Percentiles rank a stretch among this genome's conserved stretches.
phyloP scores from a whole-genome alignment of 2,888 invertebrate species.

The Brassicogethes aeneus region DNA sequence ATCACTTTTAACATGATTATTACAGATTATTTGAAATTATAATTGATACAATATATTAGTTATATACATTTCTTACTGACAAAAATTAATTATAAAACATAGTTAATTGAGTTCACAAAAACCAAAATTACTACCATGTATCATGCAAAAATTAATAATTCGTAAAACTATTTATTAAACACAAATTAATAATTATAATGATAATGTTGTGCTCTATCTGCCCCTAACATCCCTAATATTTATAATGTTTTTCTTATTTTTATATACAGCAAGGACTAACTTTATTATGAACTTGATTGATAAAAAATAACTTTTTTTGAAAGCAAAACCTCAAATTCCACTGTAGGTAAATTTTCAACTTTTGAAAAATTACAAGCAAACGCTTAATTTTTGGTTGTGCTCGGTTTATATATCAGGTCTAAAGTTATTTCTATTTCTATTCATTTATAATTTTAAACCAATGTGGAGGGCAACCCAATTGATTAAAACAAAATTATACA shows the following conservation, averaged over 20 bases:
- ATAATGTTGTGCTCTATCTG: not conserved
- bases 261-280: not conserved
- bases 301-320: too few species aligned
- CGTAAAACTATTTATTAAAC: conserved; percentile 3
- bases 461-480: too few species aligned
- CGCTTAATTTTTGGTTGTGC: too few species aligned
- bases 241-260: not conserved
- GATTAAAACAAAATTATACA: too few species aligned
- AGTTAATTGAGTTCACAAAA: not conserved
- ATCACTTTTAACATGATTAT: conserved; percentile 20
- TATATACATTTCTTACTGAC: conserved; percentile 11
- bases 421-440: too few species aligned
- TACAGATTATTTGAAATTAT: not conserved
- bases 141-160: too few species aligned
- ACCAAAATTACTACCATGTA: not conserved
- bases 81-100: not conserved
- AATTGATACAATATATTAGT: conserved; percentile 11
- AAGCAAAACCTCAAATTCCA: too few species aligned
- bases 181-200: conserved; percentile 10
- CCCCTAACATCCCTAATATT: not conserved
- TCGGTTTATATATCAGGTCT: too few species aligned
- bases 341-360: too few species aligned
- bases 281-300: too few species aligned
- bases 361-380: too few species aligned
- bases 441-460: too few species aligned